phyloP scores from a whole-genome alignment of 2,888 invertebrate species.

The Andrena praecox region DNA sequence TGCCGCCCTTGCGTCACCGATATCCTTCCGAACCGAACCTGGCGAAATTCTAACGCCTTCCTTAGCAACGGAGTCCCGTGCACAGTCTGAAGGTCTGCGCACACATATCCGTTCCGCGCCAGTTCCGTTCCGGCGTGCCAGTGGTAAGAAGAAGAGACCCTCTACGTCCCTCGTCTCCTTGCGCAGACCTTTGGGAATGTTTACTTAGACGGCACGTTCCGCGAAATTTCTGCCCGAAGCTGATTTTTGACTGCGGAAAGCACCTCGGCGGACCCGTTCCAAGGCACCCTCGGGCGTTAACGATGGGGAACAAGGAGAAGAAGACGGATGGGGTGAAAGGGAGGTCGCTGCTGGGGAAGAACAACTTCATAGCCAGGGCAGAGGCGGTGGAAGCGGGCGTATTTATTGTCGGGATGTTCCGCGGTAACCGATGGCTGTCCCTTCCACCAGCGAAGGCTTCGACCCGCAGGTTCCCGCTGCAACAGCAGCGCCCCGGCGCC shows the following conservation, averaged over 20 bases:
- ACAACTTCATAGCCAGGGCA: constrained; percentile 57
- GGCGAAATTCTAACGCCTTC: too few species aligned
- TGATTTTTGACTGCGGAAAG: constrained; percentile 19
- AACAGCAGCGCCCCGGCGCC: constrained; percentile 41
- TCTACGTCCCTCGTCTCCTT: too few species aligned
- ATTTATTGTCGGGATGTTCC: constrained; percentile 63
- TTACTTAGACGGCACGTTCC: background rate
- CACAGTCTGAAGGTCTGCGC: too few species aligned
- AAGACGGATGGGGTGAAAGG: background rate
- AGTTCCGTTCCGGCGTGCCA: too few species aligned
- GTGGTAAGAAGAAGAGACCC: too few species aligned
- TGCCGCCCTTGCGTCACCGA: too few species aligned
- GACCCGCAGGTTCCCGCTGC: constrained; percentile 42
- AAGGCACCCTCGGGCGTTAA: constrained; percentile 38
- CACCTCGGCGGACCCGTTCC: background rate
- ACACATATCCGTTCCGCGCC: too few species aligned
- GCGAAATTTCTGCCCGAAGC: constrained; percentile 11
- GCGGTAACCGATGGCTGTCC: constrained; percentile 49
- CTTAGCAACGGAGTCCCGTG: too few species aligned
- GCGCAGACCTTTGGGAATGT: too few species aligned
- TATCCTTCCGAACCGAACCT: too few species aligned
- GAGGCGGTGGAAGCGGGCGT: constrained; percentile 43
- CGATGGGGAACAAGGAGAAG: constrained; percentile 14
- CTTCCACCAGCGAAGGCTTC: constrained; percentile 31
- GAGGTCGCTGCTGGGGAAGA: constrained; percentile 2